Conservation (phyloP, 2,888 invertebrate species). For the Agrypnus murinus region DNA sequence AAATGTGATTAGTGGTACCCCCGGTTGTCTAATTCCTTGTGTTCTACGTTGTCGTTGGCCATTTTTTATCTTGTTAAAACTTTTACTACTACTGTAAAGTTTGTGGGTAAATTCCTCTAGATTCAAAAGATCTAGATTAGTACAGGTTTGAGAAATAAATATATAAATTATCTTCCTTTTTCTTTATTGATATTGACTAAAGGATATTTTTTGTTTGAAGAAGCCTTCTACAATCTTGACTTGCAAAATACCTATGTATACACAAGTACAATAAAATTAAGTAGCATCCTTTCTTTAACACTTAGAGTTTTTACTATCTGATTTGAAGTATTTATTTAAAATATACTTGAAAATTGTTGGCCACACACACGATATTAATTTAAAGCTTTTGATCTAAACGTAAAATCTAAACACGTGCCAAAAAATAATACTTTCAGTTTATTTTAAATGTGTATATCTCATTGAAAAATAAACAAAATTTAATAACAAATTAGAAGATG, state of each 20-base stretch:
- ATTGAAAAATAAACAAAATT: too few relatives aligned
- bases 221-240: neutral
- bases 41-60: constrained; percentile 14
- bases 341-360: constrained; percentile 6
- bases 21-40: constrained; percentile 7
- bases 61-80: constrained; percentile 17
- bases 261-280: constrained; percentile 4
- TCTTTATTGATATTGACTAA: too few relatives aligned
- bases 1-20: constrained; percentile 40
- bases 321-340: constrained; percentile 7
- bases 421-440: too few relatives aligned
- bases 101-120: constrained; percentile 17
- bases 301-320: neutral
- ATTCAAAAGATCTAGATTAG: too few relatives aligned
- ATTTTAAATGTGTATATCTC: too few relatives aligned
- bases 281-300: neutral
- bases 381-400: too few relatives aligned
- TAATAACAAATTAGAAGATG: too few relatives aligned
- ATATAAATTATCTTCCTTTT: too few relatives aligned
- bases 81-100: constrained; percentile 15
- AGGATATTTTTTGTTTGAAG: too few relatives aligned
- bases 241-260: constrained; percentile 1
- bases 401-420: too few relatives aligned
- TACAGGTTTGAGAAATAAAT: too few relatives aligned
- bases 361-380: neutral